These are phyloP conservation scores for Phymanthus crucifer DNA, from an alignment of 92 coral and sea anemone species.

Conservation along the genomic window DNA sequence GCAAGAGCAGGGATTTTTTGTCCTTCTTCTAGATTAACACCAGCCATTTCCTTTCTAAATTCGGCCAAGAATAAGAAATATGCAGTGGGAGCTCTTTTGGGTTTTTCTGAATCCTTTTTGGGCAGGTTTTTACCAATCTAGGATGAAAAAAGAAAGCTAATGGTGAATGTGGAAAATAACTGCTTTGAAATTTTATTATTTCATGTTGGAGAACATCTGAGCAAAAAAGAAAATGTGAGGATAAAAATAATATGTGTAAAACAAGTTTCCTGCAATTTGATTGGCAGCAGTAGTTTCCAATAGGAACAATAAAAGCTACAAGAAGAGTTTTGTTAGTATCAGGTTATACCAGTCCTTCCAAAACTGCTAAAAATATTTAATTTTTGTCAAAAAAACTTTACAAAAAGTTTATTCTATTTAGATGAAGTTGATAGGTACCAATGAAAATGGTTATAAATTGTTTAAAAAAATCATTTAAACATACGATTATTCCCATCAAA, in stretches of 20 bases:
- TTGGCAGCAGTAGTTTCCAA: too few species aligned
- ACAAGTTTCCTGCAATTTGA: too few species aligned
- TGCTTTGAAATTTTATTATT: too few species aligned
- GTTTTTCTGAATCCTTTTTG: slow-evolving; percentile 81
- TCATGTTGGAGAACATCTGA: too few species aligned
- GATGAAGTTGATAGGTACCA: background rate
- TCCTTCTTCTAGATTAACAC: slow-evolving; percentile 43
- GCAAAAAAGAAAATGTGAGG: too few species aligned
- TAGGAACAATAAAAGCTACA: too few species aligned
- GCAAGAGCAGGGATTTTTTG: slow-evolving; percentile 82
- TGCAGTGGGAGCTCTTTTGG: slow-evolving; percentile 87
- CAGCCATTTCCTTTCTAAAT: slow-evolving; percentile 72
- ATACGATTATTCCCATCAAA: background rate
- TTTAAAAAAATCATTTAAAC: background rate
- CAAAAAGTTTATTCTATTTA: background rate
- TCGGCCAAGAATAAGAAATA: slow-evolving; percentile 85
- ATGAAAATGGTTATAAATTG: background rate
- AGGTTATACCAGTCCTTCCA: too few species aligned
- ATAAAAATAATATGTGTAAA: too few species aligned
- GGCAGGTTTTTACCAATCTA: slow-evolving; percentile 65
- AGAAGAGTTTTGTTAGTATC: too few species aligned
- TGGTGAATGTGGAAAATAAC: background rate
- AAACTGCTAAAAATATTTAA: background rate
- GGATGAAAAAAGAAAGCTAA: background rate
- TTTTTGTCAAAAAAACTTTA: background rate